phyloP scores from a whole-genome alignment of 1,140 invertebrate species.

The Drosophila quadrilineata region DNA sequence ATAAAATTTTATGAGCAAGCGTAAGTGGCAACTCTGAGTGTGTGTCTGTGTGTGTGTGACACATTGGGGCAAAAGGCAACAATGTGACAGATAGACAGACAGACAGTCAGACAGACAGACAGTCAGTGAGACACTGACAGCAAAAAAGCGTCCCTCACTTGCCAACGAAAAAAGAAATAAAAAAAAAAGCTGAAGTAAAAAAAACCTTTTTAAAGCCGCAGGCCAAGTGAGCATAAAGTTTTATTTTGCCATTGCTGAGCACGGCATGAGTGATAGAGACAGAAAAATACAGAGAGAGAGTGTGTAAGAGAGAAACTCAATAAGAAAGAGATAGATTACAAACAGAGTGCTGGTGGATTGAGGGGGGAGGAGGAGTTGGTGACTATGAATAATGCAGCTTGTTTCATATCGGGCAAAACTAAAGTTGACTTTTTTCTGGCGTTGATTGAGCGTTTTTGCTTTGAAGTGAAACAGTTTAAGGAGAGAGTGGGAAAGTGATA shows the following conservation, averaged over 20 bases:
- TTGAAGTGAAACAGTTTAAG: neutral
- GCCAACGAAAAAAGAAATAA: slow-evolving; percentile 3
- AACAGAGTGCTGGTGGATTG: too few relatives aligned
- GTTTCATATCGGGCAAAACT: slow-evolving; percentile 44
- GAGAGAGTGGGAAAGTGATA: neutral
- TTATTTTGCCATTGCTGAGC: slow-evolving; percentile 9
- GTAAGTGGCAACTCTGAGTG: slow-evolving; percentile 50
- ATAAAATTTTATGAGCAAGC: slow-evolving; percentile 78
- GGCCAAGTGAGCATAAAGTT: slow-evolving; percentile 63
- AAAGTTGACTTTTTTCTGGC: slow-evolving; percentile 44
- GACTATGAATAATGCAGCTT: slow-evolving; percentile 40
- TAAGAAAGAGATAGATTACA: neutral
- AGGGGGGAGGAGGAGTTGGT: neutral
- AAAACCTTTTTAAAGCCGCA: slow-evolving; percentile 65
- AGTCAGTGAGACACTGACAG: slow-evolving; percentile 15
- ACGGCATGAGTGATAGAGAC: slow-evolving; percentile 47
- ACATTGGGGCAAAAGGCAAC: slow-evolving; percentile 58
- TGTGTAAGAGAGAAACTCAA: neutral
- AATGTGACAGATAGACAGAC: slow-evolving; percentile 57
- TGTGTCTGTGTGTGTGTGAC: slow-evolving; percentile 5
- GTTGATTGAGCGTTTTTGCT: slow-evolving; percentile 32
- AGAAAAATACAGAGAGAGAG: neutral
- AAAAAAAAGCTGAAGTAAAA: slow-evolving; percentile 8
- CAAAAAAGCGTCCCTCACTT: neutral
- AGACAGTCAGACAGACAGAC: slow-evolving; percentile 33